phyloP scores from a whole-genome alignment of 2,888 invertebrate species.

The Dichetophora obliterata region DNA sequence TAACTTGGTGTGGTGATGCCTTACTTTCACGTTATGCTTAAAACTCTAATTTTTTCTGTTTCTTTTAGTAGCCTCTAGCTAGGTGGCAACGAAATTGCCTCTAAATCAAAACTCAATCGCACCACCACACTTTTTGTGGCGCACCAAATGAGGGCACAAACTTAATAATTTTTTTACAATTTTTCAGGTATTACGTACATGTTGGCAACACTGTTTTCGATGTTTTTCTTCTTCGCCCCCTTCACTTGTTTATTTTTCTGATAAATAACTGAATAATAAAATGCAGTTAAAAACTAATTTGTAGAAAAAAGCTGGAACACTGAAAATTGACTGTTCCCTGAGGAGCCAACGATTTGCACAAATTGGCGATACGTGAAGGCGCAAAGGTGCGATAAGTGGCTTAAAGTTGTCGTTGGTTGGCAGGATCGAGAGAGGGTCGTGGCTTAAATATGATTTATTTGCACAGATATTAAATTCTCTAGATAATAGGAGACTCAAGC shows the following conservation, averaged over 20 bases:
- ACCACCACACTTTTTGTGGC: neutral
- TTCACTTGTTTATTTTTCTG: neutral
- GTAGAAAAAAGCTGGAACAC: neutral
- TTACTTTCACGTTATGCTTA: neutral
- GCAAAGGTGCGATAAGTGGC: no score
- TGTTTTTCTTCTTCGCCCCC: neutral
- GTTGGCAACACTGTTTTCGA: slow-evolving; percentile 6
- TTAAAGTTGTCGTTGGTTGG: no score
- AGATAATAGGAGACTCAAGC: no score
- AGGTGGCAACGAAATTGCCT: slow-evolving; percentile 33
- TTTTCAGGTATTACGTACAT: neutral
- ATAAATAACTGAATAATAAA: slow-evolving; percentile 34
- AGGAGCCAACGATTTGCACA: no score
- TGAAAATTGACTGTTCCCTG: no score
- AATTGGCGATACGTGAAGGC: no score
- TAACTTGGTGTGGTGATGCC: neutral
- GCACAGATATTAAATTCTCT: no score
- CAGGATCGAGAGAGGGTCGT: no score
- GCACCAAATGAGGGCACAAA: slow-evolving; percentile 15
- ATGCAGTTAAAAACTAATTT: slow-evolving; percentile 30
- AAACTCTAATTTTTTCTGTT: neutral
- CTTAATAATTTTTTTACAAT: neutral
- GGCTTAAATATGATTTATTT: no score
- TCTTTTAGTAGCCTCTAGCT: slow-evolving; percentile 26
- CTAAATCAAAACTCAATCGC: slow-evolving; percentile 32